Conservation (phyloP, 2,888 invertebrate genomes). For the Argynnis bischoffii region DNA sequence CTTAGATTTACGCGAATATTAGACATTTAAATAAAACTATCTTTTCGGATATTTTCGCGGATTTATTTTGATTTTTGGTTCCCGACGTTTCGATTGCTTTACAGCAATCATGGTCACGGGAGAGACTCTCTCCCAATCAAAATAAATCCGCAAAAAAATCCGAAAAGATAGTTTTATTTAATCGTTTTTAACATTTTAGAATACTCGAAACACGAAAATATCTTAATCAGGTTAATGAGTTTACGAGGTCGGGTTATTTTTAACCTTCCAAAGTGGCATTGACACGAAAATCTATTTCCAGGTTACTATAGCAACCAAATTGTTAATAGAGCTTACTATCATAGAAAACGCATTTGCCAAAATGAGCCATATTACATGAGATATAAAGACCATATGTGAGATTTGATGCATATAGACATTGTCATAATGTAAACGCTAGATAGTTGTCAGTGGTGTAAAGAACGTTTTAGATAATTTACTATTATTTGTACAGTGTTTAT, state of each 20-base stretch:
- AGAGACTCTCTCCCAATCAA: too few species aligned
- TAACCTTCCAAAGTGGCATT: constrained; percentile 16
- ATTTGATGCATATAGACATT: not conserved
- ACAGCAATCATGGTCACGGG: too few species aligned
- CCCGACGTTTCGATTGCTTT: too few species aligned
- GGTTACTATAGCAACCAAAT: constrained; percentile 32
- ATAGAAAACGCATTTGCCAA: not conserved
- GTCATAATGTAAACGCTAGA: constrained; percentile 1
- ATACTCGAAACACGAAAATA: not conserved
- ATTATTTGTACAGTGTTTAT: constrained; percentile 28
- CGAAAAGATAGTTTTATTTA: too few species aligned
- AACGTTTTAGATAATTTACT: constrained; percentile 24
- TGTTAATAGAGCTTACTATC: constrained; percentile 9
- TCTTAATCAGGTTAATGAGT: constrained; percentile 2
- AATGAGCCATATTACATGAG: constrained; percentile 12
- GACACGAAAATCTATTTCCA: constrained; percentile 30
- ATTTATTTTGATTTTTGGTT: too few species aligned
- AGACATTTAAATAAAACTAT: too few species aligned
- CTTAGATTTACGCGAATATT: too few species aligned
- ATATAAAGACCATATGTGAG: not conserved
- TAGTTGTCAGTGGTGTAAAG: constrained; percentile 1
- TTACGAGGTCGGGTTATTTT: constrained; percentile 29
- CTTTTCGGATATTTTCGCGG: too few species aligned
- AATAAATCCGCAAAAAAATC: too few species aligned
- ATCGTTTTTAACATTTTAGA: not conserved